Evolutionary conservation across 2,797 vertebrate species (phyloP).

Genomic region (Antrozous pallidus): DNA sequence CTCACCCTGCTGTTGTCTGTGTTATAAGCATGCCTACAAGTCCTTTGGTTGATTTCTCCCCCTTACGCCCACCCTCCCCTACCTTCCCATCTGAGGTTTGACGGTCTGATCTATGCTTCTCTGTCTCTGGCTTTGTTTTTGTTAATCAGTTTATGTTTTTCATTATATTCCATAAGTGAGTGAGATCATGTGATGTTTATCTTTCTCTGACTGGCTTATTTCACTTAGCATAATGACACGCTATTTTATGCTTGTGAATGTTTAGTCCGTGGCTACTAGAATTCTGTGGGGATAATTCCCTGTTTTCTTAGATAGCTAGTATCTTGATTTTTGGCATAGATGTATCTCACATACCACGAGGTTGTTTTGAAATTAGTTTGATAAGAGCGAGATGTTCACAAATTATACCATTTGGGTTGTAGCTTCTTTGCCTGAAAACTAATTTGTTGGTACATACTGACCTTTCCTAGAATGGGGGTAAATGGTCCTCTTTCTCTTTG

Average conservation of each 20-base stretch:
- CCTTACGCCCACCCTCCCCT: no score
- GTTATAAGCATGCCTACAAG: no score
- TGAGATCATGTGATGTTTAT: not conserved
- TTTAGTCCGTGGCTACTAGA: constrained; percentile 45
- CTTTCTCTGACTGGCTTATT: not conserved
- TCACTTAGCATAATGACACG: no score
- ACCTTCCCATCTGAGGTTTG: no score
- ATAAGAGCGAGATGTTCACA: not conserved
- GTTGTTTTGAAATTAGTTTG: constrained; percentile 44
- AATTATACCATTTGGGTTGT: constrained; percentile 18
- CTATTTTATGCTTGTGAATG: not conserved
- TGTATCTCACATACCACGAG: not conserved
- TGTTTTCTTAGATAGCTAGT: constrained; percentile 16
- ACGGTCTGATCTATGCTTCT: no score
- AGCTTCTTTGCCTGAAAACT: not conserved
- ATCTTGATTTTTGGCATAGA: constrained; percentile 14
- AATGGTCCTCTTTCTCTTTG: not conserved
- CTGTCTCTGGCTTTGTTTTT: no score
- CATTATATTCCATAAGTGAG: no score
- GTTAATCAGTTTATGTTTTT: no score
- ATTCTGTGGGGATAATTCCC: constrained; percentile 11
- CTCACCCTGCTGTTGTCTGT: no score
- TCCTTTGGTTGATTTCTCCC: no score
- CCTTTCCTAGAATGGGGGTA: not conserved
- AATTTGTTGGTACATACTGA: not conserved